phyloP scores from a whole-genome alignment of 2,888 invertebrate species.

The Diploptera punctata region DNA sequence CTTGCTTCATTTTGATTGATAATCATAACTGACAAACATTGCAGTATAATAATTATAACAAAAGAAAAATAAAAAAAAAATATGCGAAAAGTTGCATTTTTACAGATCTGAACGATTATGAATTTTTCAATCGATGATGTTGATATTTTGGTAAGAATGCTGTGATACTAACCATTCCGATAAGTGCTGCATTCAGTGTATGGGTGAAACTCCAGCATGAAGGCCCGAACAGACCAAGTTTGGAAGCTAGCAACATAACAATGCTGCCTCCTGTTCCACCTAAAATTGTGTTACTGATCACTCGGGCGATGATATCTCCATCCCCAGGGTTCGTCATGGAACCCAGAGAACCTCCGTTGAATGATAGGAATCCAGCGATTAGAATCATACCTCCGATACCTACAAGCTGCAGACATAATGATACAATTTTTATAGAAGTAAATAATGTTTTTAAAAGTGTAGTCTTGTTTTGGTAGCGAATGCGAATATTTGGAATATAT shows the following conservation, averaged over 20 bases:
- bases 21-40: too few species aligned
- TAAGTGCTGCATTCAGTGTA: constrained; percentile 58
- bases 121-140: too few species aligned
- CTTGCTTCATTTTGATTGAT: too few species aligned
- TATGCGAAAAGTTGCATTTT: too few species aligned
- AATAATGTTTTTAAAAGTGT: too few species aligned
- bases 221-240: constrained; percentile 45
- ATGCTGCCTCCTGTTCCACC: constrained; percentile 57
- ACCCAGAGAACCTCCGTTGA: constrained; percentile 60
- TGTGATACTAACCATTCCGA: constrained; percentile 58
- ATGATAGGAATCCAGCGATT: constrained; percentile 61
- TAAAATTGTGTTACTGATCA: constrained; percentile 59
- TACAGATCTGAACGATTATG: too few species aligned
- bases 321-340: constrained; percentile 56
- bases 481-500: too few species aligned
- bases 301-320: constrained; percentile 52
- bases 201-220: constrained; percentile 54
- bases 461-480: too few species aligned
- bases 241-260: constrained; percentile 52
- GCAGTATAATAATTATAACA: too few species aligned
- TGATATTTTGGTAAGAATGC: too few species aligned
- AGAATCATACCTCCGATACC: constrained; percentile 61
- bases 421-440: too few species aligned
- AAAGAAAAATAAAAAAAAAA: too few species aligned
- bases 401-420: constrained; percentile 53